Percentiles rank a stretch among this genome's conserved stretches.
Conservation (phyloP, 2,797 vertebrate species). For the Halcyon badia region DNA sequence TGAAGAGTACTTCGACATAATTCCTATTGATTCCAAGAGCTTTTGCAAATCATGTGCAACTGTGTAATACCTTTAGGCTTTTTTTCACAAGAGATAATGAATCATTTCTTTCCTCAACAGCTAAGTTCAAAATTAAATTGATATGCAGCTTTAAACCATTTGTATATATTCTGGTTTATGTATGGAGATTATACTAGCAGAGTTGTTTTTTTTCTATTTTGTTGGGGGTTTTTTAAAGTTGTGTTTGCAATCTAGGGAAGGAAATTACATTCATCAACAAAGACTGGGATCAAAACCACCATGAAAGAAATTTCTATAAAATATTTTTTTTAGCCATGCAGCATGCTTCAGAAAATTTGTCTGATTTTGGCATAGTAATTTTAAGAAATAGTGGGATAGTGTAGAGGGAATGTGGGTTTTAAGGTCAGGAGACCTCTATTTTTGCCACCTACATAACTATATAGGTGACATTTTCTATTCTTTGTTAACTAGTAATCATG, state of each 20-base stretch:
- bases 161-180: not conserved
- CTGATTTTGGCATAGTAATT: not conserved
- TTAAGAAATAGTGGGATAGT: not conserved
- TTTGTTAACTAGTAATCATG: not conserved
- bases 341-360: not conserved
- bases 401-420: not conserved
- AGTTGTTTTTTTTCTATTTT: not conserved
- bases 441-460: not conserved
- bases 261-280: not conserved
- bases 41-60: not conserved
- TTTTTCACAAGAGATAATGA: not conserved
- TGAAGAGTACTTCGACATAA: not conserved
- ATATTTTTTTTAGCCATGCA: not conserved
- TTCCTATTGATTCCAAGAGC: not conserved
- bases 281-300: not conserved
- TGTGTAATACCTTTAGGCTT: not conserved
- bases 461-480: not conserved
- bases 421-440: not conserved
- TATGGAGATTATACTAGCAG: not conserved
- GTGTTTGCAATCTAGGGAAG: not conserved
- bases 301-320: not conserved
- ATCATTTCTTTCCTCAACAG: not conserved
- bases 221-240: not conserved
- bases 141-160: not conserved
- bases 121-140: not conserved